phyloP scores from a whole-genome alignment of 2,113 vertebrate genomes.

The Lichenostomus cassidix region DNA sequence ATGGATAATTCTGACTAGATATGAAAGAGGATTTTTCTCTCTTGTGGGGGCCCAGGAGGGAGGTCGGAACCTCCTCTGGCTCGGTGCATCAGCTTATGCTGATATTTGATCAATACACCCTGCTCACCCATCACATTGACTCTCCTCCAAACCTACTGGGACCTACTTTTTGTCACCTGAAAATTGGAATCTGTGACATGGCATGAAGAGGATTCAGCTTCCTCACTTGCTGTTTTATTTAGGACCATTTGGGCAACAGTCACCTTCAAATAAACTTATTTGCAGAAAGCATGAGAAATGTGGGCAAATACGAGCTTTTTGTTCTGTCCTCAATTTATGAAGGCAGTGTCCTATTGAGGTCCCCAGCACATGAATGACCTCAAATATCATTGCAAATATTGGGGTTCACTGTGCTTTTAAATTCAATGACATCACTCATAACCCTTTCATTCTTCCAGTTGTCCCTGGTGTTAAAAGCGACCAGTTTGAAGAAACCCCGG shows the following conservation, averaged over 20 bases:
- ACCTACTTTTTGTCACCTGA: background rate
- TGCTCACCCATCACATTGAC: background rate
- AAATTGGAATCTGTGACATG: background rate
- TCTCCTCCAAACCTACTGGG: background rate
- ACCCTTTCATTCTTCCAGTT: background rate
- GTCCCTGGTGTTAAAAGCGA: background rate
- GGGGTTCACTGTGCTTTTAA: background rate
- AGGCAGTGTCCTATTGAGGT: accelerated
- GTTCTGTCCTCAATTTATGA: background rate
- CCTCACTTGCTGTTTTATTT: background rate
- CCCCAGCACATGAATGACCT: background rate
- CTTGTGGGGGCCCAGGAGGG: background rate
- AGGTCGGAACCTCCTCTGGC: background rate
- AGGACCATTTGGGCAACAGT: accelerated
- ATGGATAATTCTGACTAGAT: background rate
- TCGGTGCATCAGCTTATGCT: accelerated
- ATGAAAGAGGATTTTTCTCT: background rate
- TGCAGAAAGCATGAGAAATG: background rate
- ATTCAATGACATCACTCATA: background rate
- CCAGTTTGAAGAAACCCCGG: background rate
- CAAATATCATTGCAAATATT: background rate
- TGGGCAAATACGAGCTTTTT: accelerated
- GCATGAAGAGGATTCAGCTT: background rate
- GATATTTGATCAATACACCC: background rate
- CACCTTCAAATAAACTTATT: background rate